Evolutionary conservation across 2,113 vertebrate species (phyloP).

Genomic region (Gopherus evgoodei): DNA sequence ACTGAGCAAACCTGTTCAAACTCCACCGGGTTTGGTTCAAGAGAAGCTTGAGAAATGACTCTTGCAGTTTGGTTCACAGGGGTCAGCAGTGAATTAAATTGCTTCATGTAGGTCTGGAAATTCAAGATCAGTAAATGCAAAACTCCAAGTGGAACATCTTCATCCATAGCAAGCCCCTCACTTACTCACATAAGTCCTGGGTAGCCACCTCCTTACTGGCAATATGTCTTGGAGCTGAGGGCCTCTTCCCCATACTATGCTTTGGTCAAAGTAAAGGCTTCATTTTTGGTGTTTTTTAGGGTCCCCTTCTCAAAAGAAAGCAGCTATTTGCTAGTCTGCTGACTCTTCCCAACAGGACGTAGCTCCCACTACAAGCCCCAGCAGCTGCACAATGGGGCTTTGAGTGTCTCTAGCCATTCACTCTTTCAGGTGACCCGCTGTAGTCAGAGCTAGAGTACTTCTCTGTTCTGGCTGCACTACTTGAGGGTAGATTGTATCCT

Average conservation of each 20-base stretch:
- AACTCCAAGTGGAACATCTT: no score
- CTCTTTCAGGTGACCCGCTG: no score
- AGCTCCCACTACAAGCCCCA: not conserved
- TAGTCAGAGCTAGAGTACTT: no score
- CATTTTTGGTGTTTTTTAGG: not conserved
- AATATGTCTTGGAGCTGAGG: no score
- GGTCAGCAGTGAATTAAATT: not conserved
- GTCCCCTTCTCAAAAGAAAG: not conserved
- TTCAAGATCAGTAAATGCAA: not conserved
- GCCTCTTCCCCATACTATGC: not conserved
- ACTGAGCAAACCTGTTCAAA: not conserved
- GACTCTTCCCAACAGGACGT: no score
- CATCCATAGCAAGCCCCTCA: not conserved
- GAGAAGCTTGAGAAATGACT: not conserved
- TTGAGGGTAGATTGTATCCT: no score
- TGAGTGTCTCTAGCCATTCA: accelerated
- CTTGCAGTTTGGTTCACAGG: not conserved
- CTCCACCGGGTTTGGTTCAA: not conserved
- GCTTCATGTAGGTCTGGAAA: accelerated
- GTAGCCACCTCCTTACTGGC: no score
- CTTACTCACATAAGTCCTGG: no score
- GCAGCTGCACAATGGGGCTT: accelerated
- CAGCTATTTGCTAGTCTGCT: no score
- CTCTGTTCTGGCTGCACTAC: no score
- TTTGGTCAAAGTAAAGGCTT: not conserved